A percentile compares a stretch with the other conserved stretches of the same genome.
Evolutionary conservation across 2,888 invertebrate genomes (phyloP).

Genomic region (Drosophila kuntzei): DNA sequence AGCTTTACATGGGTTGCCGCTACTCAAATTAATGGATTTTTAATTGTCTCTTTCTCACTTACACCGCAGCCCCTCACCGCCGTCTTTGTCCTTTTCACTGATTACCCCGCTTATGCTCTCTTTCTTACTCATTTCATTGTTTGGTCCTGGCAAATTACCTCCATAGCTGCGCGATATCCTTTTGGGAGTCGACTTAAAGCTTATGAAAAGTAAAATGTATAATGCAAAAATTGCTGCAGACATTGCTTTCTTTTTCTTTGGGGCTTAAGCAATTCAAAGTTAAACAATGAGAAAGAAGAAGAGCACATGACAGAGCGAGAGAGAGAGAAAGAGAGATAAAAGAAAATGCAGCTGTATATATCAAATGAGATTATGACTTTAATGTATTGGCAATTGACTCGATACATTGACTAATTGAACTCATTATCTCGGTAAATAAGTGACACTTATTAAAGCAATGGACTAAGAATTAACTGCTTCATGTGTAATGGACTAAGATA

Average conservation of each 20-base stretch:
- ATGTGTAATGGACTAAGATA: not conserved
- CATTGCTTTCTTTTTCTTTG: slow-evolving; percentile 8
- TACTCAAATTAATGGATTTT: slow-evolving; percentile 83
- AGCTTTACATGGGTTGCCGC: slow-evolving; percentile 75
- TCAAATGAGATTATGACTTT: slow-evolving; percentile 17
- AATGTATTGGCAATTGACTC: slow-evolving; percentile 15
- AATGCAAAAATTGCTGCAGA: slow-evolving; percentile 38
- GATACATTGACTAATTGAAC: slow-evolving; percentile 21
- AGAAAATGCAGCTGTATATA: not conserved
- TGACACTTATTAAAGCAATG: not conserved
- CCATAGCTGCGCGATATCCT: slow-evolving; percentile 36
- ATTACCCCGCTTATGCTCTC: slow-evolving; percentile 3
- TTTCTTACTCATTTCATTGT: slow-evolving; percentile 12
- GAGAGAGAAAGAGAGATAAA: not conserved
- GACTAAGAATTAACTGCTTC: no score
- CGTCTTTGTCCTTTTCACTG: slow-evolving; percentile 6
- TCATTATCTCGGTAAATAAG: slow-evolving; percentile 10
- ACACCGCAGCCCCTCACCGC: slow-evolving; percentile 45
- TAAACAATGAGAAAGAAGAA: not conserved
- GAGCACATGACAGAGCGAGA: not conserved
- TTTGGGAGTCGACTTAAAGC: slow-evolving; percentile 50
- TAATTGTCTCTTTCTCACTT: slow-evolving; percentile 82
- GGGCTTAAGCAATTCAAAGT: slow-evolving; percentile 8
- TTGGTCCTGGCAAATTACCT: slow-evolving; percentile 64
- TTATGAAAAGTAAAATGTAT: slow-evolving; percentile 55